A percentile compares a stretch with the other conserved stretches of the same genome.
These are phyloP conservation scores for Embiotoca jacksoni DNA, from an alignment of 2,113 vertebrate species.

Conservation along the genomic window DNA sequence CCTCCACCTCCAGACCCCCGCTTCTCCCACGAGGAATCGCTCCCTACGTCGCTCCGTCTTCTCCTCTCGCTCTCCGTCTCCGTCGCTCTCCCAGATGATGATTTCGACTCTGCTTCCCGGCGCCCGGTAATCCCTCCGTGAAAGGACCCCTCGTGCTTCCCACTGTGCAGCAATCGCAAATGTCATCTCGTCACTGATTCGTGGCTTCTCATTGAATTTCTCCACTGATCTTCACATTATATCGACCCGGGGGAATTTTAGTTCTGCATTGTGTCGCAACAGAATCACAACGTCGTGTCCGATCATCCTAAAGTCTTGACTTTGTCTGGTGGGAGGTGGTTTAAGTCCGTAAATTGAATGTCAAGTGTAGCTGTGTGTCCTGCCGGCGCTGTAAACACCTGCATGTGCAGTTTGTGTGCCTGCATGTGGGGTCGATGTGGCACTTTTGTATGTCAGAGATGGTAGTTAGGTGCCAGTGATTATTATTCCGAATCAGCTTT, in stretches of 20 bases:
- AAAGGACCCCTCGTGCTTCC: conserved; percentile 50
- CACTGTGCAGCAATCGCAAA: conserved; percentile 46
- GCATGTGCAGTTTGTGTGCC: background rate
- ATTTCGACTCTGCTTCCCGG: conserved; percentile 66
- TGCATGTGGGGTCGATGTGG: background rate
- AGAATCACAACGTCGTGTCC: conserved; percentile 29
- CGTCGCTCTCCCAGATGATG: conserved; percentile 51
- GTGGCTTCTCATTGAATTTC: conserved; percentile 52
- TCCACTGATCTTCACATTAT: conserved; percentile 48
- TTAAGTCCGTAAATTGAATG: background rate
- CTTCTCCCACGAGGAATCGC: conserved; percentile 55
- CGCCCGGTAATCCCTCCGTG: conserved; percentile 67
- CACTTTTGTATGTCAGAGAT: background rate
- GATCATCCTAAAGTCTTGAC: conserved; percentile 11
- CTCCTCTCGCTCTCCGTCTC: conserved; percentile 13
- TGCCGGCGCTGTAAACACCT: background rate
- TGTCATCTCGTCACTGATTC: conserved; percentile 58
- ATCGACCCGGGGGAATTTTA: conserved; percentile 28
- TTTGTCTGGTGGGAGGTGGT: background rate
- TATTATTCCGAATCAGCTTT: too few species aligned
- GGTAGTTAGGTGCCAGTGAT: background rate
- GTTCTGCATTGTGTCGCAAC: background rate
- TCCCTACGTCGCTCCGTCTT: conserved; percentile 13
- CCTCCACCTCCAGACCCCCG: conserved; percentile 37
- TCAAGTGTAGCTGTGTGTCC: background rate